Percentiles rank a stretch among this genome's conserved stretches.
phyloP scores from a whole-genome alignment of 2,888 invertebrate genomes.

The Linnaemya tessellans region DNA sequence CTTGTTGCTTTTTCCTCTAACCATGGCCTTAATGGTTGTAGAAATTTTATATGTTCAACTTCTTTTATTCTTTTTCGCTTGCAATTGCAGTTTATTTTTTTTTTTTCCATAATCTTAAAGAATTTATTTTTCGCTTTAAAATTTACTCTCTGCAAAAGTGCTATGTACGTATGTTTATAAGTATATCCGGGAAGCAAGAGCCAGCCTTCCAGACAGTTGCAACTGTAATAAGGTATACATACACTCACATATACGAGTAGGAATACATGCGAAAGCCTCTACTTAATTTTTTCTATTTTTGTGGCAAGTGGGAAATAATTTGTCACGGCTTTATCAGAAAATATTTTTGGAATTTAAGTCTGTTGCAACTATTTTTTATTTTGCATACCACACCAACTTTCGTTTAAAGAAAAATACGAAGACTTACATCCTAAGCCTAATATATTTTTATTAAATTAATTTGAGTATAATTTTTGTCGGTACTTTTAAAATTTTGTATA shows the following conservation, averaged over 20 bases:
- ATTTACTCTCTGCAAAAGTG: conserved; percentile 41
- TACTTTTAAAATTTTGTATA: no score
- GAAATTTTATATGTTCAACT: conserved; percentile 57
- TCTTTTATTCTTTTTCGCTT: conserved; percentile 35
- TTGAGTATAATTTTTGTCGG: neutral
- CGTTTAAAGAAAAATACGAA: neutral
- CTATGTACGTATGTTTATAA: no score
- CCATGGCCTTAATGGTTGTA: conserved; percentile 62
- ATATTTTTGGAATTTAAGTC: conserved; percentile 11
- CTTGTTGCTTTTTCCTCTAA: conserved; percentile 9
- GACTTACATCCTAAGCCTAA: neutral
- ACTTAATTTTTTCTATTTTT: conserved; percentile 49
- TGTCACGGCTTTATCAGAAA: conserved; percentile 62
- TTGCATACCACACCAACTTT: conserved; percentile 8
- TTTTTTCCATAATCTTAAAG: conserved; percentile 25
- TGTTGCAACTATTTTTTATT: conserved; percentile 5
- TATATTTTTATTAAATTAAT: conserved; percentile 8
- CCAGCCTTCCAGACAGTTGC: conserved; percentile 17
- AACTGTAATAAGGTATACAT: conserved; percentile 11
- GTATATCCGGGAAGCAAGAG: conserved; percentile 20
- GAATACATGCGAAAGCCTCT: conserved; percentile 26
- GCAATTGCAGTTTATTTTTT: neutral
- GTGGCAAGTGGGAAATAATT: conserved; percentile 62
- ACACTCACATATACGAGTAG: no score
- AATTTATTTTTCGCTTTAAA: conserved; percentile 43